phyloP scores from a whole-genome alignment of 2,113 vertebrate species.

The Eurypyga helias region DNA sequence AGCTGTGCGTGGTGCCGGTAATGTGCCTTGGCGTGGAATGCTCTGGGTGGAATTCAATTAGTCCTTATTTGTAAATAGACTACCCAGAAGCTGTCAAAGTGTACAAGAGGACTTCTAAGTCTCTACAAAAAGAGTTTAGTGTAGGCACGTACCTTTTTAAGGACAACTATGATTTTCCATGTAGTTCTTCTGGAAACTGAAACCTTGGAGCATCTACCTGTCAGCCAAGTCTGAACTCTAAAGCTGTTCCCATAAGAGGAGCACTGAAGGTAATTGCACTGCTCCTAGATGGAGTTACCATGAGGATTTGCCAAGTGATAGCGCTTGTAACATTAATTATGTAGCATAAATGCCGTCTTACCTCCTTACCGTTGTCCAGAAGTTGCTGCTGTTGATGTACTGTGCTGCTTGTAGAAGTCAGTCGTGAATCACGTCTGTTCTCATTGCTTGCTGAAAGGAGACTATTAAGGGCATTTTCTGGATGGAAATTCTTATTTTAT shows the following conservation, averaged over 20 bases:
- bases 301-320: not conserved
- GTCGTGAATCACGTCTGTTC: not conserved
- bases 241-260: not conserved
- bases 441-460: not conserved
- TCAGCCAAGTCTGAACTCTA: not conserved
- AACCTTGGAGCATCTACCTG: not conserved
- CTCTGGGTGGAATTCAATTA: not conserved
- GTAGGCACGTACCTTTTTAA: not conserved
- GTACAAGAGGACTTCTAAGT: not conserved
- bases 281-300: not conserved
- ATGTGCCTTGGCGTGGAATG: conserved; percentile 6
- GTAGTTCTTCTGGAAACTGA: not conserved
- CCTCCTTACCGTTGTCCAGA: accelerated
- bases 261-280: not conserved
- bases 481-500: not conserved
- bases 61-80: not conserved
- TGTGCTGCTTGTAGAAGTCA: not conserved
- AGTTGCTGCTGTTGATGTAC: not conserved
- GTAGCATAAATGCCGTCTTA: not conserved
- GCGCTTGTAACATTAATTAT: not conserved
- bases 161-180: not conserved
- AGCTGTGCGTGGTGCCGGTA: not conserved
- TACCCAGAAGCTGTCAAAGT: not conserved
- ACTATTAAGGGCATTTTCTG: not conserved
- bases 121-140: not conserved